A percentile compares a stretch with the other conserved stretches of the same genome.
Evolutionary conservation across 1,140 invertebrate genomes (phyloP).

Genomic region (Neuroterus valhalla): DNA sequence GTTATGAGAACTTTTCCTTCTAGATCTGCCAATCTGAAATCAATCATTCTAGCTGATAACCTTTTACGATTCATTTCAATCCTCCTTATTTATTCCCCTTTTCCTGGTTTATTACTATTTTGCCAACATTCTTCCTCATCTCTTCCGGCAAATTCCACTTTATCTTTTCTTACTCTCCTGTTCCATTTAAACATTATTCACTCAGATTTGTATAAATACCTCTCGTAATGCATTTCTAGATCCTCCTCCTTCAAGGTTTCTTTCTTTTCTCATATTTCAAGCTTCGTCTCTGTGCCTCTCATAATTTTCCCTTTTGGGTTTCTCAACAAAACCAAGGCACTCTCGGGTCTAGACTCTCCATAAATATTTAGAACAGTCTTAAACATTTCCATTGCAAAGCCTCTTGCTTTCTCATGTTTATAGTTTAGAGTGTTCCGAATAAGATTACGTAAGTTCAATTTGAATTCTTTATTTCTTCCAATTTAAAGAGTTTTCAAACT

Average conservation of each 20-base stretch:
- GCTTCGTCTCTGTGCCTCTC: background rate
- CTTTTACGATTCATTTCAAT: background rate
- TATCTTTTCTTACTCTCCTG: background rate
- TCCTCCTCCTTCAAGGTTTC: background rate
- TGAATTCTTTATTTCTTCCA: too few relatives aligned
- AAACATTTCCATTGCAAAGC: constrained; percentile 1
- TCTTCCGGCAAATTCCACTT: background rate
- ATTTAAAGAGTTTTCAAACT: too few relatives aligned
- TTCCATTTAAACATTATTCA: background rate
- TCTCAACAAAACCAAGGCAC: constrained; percentile 3
- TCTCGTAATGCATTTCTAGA: background rate
- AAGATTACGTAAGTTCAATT: background rate
- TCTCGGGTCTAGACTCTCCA: background rate
- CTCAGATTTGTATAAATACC: constrained; percentile 3
- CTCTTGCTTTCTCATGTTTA: background rate
- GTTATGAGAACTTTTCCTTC: background rate
- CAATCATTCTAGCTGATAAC: constrained; percentile 5
- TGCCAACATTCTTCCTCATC: background rate
- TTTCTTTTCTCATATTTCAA: background rate
- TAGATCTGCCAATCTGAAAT: background rate
- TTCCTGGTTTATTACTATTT: background rate
- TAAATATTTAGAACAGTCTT: background rate
- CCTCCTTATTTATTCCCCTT: background rate
- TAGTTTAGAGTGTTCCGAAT: background rate
- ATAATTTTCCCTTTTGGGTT: background rate